A percentile compares a stretch with the other conserved stretches of the same genome.
phyloP scores from a whole-genome alignment of 2,888 invertebrate genomes.

The Heteromurus nitidus region DNA sequence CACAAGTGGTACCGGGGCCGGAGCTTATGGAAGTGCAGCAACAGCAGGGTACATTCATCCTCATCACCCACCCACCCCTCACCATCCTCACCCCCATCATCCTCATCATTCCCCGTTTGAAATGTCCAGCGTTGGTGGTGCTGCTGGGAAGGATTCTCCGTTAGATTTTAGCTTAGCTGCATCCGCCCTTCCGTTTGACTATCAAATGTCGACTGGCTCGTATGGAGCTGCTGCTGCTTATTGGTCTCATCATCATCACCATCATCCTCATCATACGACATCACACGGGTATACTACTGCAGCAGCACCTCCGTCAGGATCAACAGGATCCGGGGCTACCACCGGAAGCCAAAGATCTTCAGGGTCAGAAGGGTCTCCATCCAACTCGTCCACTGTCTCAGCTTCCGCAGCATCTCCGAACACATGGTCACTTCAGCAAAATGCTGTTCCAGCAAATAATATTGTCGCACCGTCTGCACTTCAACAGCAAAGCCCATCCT shows the following conservation, averaged over 20 bases:
- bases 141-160: conserved; percentile 71
- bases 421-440: conserved; percentile 65
- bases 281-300: conserved; percentile 53
- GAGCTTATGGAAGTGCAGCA: conserved; percentile 53
- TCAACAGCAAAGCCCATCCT: conserved; percentile 32
- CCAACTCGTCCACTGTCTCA: conserved; percentile 62
- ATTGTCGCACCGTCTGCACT: conserved; percentile 52
- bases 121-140: conserved; percentile 47
- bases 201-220: conserved; percentile 63
- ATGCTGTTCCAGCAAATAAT: conserved; percentile 56
- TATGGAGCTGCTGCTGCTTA: conserved; percentile 65
- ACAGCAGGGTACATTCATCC: conserved; percentile 50
- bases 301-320: conserved; percentile 42
- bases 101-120: conserved; percentile 67
- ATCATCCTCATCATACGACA: conserved; percentile 56
- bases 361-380: conserved; percentile 60
- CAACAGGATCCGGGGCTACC: conserved; percentile 47
- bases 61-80: conserved; percentile 51
- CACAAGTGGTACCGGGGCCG: conserved; percentile 28
- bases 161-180: conserved; percentile 72
- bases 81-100: conserved; percentile 75
- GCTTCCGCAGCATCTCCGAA: conserved; percentile 67
- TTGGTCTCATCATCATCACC: conserved; percentile 69
- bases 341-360: conserved; percentile 55
- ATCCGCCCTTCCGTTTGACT: conserved; percentile 67